Conservation (phyloP, 2,888 invertebrate species). For the Drosophila borealis region DNA sequence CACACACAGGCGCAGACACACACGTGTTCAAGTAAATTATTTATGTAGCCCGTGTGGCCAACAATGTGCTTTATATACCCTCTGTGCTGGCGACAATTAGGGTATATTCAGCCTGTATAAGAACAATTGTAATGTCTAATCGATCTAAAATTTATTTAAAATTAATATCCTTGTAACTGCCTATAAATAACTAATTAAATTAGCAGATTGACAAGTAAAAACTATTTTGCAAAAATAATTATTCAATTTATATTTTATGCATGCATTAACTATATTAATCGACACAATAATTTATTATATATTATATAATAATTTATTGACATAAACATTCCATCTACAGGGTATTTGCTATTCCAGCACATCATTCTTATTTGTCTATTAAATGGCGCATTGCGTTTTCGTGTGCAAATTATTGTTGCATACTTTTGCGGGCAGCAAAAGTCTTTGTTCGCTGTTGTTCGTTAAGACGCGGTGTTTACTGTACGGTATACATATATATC, state of each 20-base stretch:
- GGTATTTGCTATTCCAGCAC: conserved; percentile 7
- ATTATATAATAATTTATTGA: too few species aligned
- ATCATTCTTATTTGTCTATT: background rate
- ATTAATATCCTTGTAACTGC: background rate
- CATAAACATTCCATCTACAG: background rate
- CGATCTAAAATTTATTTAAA: background rate
- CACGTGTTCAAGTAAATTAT: conserved; percentile 49
- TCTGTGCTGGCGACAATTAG: background rate
- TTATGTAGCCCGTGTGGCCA: conserved; percentile 48
- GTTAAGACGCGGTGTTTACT: conserved; percentile 12
- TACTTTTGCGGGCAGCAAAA: conserved; percentile 52
- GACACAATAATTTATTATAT: too few species aligned
- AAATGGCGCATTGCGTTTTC: conserved; percentile 32
- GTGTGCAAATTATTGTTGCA: conserved; percentile 61
- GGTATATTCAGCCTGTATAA: conserved; percentile 3
- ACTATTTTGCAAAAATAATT: too few species aligned
- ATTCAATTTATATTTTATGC: too few species aligned
- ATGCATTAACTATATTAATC: too few species aligned
- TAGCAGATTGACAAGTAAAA: too few species aligned
- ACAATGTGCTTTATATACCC: conserved; percentile 43
- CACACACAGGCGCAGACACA: conserved; percentile 6
- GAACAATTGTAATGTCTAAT: background rate
- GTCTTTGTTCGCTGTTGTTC: conserved; percentile 34
- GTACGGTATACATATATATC: conserved; percentile 1
- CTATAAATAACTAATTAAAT: too few species aligned